Conservation (phyloP, 2,113 vertebrate genomes). For the Mobula birostris region DNA sequence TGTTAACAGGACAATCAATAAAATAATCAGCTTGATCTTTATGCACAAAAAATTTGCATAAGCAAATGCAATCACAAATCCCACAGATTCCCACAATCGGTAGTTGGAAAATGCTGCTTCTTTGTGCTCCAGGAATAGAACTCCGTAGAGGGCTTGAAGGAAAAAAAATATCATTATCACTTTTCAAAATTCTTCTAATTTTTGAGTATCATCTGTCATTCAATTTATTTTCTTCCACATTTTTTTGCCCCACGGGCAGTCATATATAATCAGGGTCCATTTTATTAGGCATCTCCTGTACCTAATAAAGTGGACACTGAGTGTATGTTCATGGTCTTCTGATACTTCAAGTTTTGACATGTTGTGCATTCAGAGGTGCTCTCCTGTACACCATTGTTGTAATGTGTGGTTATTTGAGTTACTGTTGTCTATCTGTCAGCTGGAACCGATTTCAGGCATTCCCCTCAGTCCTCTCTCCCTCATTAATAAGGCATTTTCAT, state of each 20-base stretch:
- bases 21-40: constrained; percentile 70
- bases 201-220: not conserved
- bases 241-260: not conserved
- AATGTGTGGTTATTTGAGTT: too few relatives aligned
- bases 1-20: constrained; percentile 60
- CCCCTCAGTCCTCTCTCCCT: too few relatives aligned
- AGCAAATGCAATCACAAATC: constrained; percentile 77
- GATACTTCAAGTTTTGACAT: too few relatives aligned
- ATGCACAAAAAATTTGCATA: constrained; percentile 77
- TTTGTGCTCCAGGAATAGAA: constrained; percentile 72
- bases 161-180: not conserved
- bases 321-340: too few relatives aligned
- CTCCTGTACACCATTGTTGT: too few relatives aligned
- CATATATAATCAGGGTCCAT: too few relatives aligned
- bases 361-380: too few relatives aligned
- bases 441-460: too few relatives aligned
- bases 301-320: too few relatives aligned
- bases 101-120: constrained; percentile 92
- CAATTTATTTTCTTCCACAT: not conserved
- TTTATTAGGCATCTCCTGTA: too few relatives aligned
- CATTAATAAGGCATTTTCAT: too few relatives aligned
- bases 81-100: constrained; percentile 85
- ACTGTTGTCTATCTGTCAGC: too few relatives aligned
- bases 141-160: constrained; percentile 69
- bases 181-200: not conserved